Conservation (phyloP, 2,113 vertebrate species). For the Sphaerodactylus townsendi region DNA sequence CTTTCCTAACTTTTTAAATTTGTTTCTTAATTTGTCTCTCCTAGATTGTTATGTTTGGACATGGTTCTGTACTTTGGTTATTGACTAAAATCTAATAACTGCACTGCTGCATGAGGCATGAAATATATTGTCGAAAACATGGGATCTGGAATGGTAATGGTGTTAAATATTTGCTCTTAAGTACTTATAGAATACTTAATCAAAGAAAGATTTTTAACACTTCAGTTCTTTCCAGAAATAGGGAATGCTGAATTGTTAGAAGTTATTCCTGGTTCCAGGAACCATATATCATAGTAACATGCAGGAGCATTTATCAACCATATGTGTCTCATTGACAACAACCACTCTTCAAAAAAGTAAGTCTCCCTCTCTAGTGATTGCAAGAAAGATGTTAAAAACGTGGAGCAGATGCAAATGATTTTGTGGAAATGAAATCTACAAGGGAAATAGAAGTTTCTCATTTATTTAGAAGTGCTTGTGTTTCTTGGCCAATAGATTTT, state of each 20-base stretch:
- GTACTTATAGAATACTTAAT: not conserved
- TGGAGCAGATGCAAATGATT: no score
- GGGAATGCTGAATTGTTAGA: not conserved
- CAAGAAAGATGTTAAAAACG: no score
- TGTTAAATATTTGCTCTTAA: slow-evolving; percentile 46
- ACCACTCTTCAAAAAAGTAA: no score
- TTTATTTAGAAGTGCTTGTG: no score
- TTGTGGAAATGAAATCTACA: no score
- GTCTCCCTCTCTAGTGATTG: no score
- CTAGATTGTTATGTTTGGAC: slow-evolving; percentile 33
- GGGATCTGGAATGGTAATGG: slow-evolving; percentile 20
- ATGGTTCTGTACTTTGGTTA: slow-evolving; percentile 29
- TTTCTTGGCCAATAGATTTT: no score
- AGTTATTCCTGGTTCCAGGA: not conserved
- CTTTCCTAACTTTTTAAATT: slow-evolving; percentile 15
- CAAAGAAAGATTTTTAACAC: slow-evolving; percentile 27
- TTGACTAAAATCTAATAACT: slow-evolving; percentile 41
- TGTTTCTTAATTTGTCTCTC: not conserved
- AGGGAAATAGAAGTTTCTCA: no score
- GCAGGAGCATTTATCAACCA: no score
- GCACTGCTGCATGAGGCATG: slow-evolving; percentile 53
- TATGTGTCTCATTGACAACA: no score
- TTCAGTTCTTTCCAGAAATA: not conserved
- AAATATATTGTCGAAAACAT: slow-evolving; percentile 56
- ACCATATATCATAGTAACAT: no score